Evolutionary conservation across 2,113 vertebrate species (phyloP).

Genomic region (Rousettus leschenaultii): DNA sequence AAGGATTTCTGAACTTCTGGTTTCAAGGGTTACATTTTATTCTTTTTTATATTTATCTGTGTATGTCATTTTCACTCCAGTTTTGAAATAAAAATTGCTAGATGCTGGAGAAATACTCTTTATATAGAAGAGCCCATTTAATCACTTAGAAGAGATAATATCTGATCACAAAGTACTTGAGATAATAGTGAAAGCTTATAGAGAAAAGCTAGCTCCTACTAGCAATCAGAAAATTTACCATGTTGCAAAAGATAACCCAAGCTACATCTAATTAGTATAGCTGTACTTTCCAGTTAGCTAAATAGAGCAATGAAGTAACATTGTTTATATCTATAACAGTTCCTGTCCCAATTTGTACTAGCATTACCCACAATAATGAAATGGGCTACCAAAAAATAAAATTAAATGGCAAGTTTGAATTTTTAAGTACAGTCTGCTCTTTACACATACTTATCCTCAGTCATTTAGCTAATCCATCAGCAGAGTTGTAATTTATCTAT

Average conservation of each 20-base stretch:
- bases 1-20: neutral
- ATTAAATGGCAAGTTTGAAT: constrained; percentile 59
- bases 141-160: neutral
- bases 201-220: neutral
- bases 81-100: constrained; percentile 6
- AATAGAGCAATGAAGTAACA: constrained; percentile 41
- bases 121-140: neutral
- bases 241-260: constrained; percentile 4
- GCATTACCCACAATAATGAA: constrained; percentile 60
- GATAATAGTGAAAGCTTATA: neutral
- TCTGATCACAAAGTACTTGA: neutral
- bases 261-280: neutral
- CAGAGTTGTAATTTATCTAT: constrained; percentile 39
- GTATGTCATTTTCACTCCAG: neutral
- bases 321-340: constrained; percentile 54
- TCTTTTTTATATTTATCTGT: neutral
- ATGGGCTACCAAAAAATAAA: constrained; percentile 52
- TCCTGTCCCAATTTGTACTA: constrained; percentile 57
- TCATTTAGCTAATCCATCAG: neutral
- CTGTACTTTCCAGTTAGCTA: constrained; percentile 60
- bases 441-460: neutral
- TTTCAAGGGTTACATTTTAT: neutral
- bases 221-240: neutral
- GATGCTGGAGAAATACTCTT: neutral
- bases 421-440: constrained; percentile 26